A percentile compares a stretch with the other conserved stretches of the same genome.
These are phyloP conservation scores for Podarcis raffonei DNA, from an alignment of 2,113 vertebrate genomes.

Conservation along the genomic window DNA sequence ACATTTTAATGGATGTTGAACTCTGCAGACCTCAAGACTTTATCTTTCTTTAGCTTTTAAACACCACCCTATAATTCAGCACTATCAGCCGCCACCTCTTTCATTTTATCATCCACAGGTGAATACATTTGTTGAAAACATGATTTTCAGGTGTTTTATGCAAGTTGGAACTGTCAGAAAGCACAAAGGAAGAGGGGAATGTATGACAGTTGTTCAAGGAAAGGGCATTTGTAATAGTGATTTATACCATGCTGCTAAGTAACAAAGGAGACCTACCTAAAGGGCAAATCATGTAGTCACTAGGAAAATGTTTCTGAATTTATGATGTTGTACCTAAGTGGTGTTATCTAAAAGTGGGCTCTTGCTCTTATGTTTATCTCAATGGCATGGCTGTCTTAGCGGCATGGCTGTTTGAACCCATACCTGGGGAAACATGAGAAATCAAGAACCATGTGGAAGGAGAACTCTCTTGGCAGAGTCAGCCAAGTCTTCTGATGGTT, in stretches of 20 bases:
- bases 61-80: conserved; percentile 67
- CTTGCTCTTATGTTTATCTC: neutral
- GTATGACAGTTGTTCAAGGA: conserved; percentile 61
- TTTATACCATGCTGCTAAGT: conserved; percentile 66
- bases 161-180: conserved; percentile 65
- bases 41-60: conserved; percentile 68
- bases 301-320: conserved; percentile 23
- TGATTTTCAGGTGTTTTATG: conserved; percentile 62
- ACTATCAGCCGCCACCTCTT: conserved; percentile 69
- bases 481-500: neutral
- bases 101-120: conserved; percentile 66
- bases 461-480: neutral
- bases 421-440: neutral
- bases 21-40: conserved; percentile 60
- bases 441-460: neutral
- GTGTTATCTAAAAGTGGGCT: neutral
- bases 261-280: conserved; percentile 63
- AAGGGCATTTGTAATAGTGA: conserved; percentile 70
- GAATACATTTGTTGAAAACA: conserved; percentile 74
- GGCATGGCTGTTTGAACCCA: neutral
- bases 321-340: conserved; percentile 17
- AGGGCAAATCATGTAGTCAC: conserved; percentile 57
- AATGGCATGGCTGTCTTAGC: neutral
- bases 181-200: conserved; percentile 66
- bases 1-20: conserved; percentile 63